phyloP scores from a whole-genome alignment of 2,797 vertebrate genomes.

The Poeciliopsis paucimaculata region DNA sequence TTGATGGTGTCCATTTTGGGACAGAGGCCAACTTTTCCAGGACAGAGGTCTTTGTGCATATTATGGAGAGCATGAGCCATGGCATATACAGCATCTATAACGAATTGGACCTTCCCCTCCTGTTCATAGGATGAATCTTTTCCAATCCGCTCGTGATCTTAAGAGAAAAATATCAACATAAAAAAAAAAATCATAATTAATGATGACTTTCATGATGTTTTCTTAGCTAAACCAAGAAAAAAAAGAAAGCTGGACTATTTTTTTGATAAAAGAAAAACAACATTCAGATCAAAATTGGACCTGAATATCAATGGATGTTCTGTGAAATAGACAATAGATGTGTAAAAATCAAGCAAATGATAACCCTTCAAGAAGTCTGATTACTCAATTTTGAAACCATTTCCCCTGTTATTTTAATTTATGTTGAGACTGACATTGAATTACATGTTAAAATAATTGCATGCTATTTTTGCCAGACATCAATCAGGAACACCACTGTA shows the following conservation, averaged over 20 bases:
- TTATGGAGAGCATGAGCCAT: slow-evolving; percentile 95
- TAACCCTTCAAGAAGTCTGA: slow-evolving; percentile 55
- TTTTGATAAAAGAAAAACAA: slow-evolving; percentile 23
- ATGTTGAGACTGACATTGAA: slow-evolving; percentile 46
- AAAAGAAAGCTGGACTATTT: slow-evolving; percentile 15
- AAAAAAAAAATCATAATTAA: neutral
- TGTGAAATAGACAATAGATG: slow-evolving; percentile 30
- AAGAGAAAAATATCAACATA: slow-evolving; percentile 11
- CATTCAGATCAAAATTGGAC: slow-evolving; percentile 19
- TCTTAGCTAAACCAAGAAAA: slow-evolving; percentile 3
- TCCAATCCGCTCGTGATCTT: slow-evolving; percentile 93
- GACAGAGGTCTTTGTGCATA: slow-evolving; percentile 93
- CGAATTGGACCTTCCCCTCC: slow-evolving; percentile 96
- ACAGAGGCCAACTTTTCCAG: slow-evolving; percentile 90
- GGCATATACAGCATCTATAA: slow-evolving; percentile 92
- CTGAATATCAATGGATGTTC: slow-evolving; percentile 25
- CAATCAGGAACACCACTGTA: slow-evolving; percentile 56
- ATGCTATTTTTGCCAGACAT: slow-evolving; percentile 38
- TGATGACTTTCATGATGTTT: neutral
- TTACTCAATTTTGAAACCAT: slow-evolving; percentile 56
- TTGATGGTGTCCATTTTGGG: slow-evolving; percentile 90
- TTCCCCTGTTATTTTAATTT: slow-evolving; percentile 38
- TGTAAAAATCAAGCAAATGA: slow-evolving; percentile 60
- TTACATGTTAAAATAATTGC: slow-evolving; percentile 57
- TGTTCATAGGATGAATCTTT: slow-evolving; percentile 93